Conservation (phyloP, 2,797 vertebrate species). For the Macropus fuliginosus region DNA sequence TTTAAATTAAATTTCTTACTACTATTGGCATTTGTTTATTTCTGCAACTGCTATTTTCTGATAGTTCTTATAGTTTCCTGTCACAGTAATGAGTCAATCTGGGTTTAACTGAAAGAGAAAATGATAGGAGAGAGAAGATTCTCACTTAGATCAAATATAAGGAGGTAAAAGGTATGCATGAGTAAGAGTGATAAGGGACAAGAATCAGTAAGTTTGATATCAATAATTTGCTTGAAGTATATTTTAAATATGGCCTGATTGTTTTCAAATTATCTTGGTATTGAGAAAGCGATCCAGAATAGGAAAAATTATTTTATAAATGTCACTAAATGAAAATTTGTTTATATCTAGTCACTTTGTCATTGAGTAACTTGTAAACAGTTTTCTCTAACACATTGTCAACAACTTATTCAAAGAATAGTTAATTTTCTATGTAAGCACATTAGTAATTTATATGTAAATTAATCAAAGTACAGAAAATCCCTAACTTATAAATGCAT, state of each 20-base stretch:
- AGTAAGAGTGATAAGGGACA: neutral
- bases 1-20: neutral
- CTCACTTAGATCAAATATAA: neutral
- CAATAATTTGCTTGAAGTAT: neutral
- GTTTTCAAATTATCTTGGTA: conserved; percentile 12
- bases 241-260: neutral
- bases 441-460: neutral
- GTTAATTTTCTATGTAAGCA: neutral
- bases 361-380: neutral
- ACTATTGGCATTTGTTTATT: neutral
- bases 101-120: conserved; percentile 32
- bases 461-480: conserved; percentile 31
- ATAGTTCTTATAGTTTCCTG: neutral
- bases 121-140: neutral
- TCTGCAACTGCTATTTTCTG: neutral
- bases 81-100: conserved; percentile 3
- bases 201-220: neutral
- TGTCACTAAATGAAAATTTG: conserved; percentile 25
- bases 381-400: conserved; percentile 4
- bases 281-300: neutral
- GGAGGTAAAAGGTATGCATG: neutral
- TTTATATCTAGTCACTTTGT: neutral
- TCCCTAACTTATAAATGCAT: neutral
- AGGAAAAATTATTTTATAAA: conserved; percentile 33
- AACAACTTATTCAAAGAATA: conserved; percentile 15